phyloP scores from a whole-genome alignment of 37 sponge, comb jelly and placozoan genomes.

The Tethya wilhelma region DNA sequence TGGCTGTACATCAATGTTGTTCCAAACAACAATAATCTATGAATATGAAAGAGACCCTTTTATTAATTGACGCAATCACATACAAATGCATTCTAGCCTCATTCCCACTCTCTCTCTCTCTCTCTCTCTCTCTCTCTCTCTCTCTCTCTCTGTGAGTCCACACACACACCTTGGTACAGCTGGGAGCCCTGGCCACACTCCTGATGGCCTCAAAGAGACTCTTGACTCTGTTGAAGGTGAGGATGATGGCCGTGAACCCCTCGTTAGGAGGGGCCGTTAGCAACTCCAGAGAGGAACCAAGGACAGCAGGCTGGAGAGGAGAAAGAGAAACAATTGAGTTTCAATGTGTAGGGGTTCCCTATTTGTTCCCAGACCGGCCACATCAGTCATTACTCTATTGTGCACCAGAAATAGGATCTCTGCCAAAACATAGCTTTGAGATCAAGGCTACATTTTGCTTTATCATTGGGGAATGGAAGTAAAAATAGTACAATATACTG shows the following conservation, averaged over 20 bases:
- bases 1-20: conserved; percentile 61
- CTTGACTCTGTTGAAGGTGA: conserved; percentile 51
- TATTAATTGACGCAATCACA: neutral
- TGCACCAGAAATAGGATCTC: too few relatives aligned
- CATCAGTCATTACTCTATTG: neutral
- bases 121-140: too few relatives aligned
- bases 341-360: too few relatives aligned
- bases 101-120: too few relatives aligned
- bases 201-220: conserved; percentile 53
- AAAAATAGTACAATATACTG: too few relatives aligned
- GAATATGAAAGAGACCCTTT: neutral
- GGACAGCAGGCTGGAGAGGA: neutral
- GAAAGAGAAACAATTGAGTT: neutral
- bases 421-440: too few relatives aligned
- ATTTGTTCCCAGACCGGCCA: too few relatives aligned
- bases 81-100: too few relatives aligned
- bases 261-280: conserved; percentile 6
- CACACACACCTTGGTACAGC: conserved; percentile 62
- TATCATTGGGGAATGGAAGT: too few relatives aligned
- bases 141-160: too few relatives aligned
- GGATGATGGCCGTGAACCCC: conserved; percentile 77
- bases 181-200: conserved; percentile 54
- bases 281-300: neutral
- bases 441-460: too few relatives aligned
- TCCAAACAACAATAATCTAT: conserved; percentile 79